phyloP scores from a whole-genome alignment of 2,113 vertebrate genomes.

The Parotia lawesii region DNA sequence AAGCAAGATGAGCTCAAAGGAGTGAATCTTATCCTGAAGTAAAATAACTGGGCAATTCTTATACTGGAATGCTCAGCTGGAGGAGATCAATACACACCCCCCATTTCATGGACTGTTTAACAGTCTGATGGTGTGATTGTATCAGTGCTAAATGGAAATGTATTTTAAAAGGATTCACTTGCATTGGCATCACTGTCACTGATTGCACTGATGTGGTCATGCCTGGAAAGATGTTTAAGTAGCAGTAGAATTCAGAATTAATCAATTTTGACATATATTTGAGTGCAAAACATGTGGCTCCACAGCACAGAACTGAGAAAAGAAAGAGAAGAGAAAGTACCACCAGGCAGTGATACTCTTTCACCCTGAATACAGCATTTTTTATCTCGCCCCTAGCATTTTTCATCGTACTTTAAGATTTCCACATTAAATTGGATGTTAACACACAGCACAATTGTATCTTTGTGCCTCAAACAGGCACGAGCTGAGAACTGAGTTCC shows the following conservation, averaged over 20 bases:
- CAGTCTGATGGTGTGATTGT: neutral
- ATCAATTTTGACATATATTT: neutral
- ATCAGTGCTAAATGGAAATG: neutral
- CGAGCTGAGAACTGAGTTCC: neutral
- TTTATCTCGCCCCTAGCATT: neutral
- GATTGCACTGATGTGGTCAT: neutral
- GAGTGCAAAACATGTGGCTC: neutral
- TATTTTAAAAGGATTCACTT: neutral
- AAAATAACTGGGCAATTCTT: neutral
- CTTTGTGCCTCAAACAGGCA: neutral
- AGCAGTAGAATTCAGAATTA: slow-evolving; percentile 11
- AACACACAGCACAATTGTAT: neutral
- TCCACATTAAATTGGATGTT: neutral
- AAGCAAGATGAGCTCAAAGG: neutral
- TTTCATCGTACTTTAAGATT: neutral
- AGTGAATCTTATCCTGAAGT: neutral
- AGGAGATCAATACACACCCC: neutral
- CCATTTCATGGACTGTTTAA: slow-evolving; percentile 1
- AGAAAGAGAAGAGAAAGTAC: neutral
- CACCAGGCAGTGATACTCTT: neutral
- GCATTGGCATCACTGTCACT: neutral
- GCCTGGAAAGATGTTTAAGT: slow-evolving; percentile 19
- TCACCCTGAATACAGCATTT: neutral
- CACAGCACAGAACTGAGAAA: neutral
- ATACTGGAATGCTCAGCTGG: neutral